Evolutionary conservation across 2,888 invertebrate genomes (phyloP), one percentile per base, ranked within the genome.

Genomic region (Drosophila longiperda): DNA sequence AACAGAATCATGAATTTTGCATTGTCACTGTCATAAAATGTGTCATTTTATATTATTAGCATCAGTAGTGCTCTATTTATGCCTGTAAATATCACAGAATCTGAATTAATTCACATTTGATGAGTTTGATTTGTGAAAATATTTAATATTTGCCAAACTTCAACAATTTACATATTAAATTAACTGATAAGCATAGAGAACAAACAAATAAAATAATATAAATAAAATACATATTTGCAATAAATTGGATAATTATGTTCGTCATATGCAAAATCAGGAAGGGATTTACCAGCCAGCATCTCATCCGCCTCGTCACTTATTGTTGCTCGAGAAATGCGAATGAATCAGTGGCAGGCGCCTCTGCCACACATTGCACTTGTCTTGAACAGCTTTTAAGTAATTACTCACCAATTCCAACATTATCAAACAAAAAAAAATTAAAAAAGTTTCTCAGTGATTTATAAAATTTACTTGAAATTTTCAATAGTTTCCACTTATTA

Each of bases 401-500:
- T 45, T 20, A 15, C 6, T 36, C 34, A 15, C 12, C 12, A 12
- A 34, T 12, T 5, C 3, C 20, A 20, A 20, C 3, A 12, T 45
- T 45, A 45, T 12, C 20, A 15, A 45, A 7, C 15, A 20, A 20
- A 7, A 15, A 12, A 7, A 15, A 3, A 3, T 45, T 45, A 7
- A 20, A 15, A 20, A 20, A 23, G 3, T 0, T 15, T 23, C 15
- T 4, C 45, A 4, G 1, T 2, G 15, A 23, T 2, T 17, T 38
- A 17, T 20, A 5, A 2, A 2, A 42, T 42, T 49, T 17, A 20
- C 26, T 17, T 26, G 17, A 26, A 2, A 26, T 42, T 54, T 54
- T 58, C 32, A 23, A 55, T 33, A n/a, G 38, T 20, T 32, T 26
- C 53, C 34, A 52, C 5, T 17, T 49, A 29, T 55, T 38, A 55